Evolutionary conservation across 2,113 vertebrate species (phyloP).

Genomic region (Crotophaga sulcirostris): DNA sequence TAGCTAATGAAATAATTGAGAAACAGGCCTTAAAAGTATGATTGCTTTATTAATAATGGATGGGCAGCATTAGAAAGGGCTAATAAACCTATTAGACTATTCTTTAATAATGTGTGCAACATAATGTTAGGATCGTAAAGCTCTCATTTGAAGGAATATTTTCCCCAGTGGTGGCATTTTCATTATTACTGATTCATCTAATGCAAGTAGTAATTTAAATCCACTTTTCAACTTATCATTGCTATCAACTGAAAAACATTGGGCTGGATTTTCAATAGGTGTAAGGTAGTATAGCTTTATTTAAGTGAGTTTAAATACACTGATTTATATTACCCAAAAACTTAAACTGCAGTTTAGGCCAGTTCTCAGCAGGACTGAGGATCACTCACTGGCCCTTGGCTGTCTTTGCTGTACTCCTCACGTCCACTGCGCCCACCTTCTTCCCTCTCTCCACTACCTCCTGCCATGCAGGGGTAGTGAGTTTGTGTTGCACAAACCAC

Average conservation of each 20-base stretch:
- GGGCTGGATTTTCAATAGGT: not conserved
- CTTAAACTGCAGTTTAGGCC: not conserved
- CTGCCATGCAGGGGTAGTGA: not conserved
- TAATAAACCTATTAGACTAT: conserved; percentile 41
- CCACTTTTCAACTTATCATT: not conserved
- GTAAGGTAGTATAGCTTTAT: not conserved
- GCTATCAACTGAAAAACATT: not conserved
- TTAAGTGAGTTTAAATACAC: not conserved
- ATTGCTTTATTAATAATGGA: conserved; percentile 59
- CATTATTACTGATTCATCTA: not conserved
- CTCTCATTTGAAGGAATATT: conserved; percentile 4
- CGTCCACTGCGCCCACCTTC: not conserved
- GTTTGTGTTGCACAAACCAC: not conserved
- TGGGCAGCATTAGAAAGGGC: not conserved
- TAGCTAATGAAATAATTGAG: conserved; percentile 50
- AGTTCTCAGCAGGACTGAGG: rapidly evolving
- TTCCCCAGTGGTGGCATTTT: not conserved
- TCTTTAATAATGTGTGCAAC: conserved; percentile 14
- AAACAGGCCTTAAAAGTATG: conserved; percentile 1
- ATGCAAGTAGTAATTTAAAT: not conserved
- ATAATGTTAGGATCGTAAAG: not conserved
- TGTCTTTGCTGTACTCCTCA: not conserved
- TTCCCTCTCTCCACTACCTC: not conserved
- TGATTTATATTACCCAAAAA: not conserved
- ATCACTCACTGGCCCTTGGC: not conserved